A percentile compares a stretch with the other conserved stretches of the same genome.
Conservation (phyloP, 1,140 invertebrate genomes). For the Macrobrachium nipponense region DNA sequence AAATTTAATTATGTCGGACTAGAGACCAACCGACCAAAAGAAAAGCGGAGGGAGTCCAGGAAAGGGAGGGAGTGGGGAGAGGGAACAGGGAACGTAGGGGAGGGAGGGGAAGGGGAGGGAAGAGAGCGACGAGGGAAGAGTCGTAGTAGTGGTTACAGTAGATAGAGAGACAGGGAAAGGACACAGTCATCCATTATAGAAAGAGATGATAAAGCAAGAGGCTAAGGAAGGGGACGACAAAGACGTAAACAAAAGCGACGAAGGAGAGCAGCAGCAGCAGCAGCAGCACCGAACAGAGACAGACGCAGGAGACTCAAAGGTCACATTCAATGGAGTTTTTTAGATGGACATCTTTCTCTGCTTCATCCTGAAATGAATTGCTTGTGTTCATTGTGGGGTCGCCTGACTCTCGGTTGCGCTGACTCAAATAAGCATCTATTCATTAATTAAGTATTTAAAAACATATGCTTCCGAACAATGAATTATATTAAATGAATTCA, state of each 20-base stretch:
- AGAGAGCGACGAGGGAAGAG: not conserved
- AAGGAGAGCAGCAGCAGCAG: not conserved
- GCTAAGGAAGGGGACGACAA: not conserved
- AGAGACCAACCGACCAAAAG: not conserved
- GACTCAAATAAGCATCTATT: too few relatives aligned
- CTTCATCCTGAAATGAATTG: too few relatives aligned
- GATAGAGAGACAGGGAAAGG: not conserved
- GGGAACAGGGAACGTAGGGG: not conserved
- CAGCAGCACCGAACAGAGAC: not conserved
- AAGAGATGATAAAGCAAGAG: not conserved
- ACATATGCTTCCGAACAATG: too few relatives aligned
- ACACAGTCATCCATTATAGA: slow-evolving; percentile 2
- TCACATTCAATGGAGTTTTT: not conserved
- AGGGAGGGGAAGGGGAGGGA: not conserved
- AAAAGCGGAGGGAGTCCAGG: not conserved
- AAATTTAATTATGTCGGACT: slow-evolving; percentile 47
- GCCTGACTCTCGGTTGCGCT: too few relatives aligned
- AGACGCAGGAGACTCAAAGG: not conserved
- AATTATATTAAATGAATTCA: too few relatives aligned
- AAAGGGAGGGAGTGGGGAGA: not conserved
- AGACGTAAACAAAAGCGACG: not conserved
- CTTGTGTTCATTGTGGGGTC: too few relatives aligned
- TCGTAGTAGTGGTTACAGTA: too few relatives aligned
- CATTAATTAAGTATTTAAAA: too few relatives aligned
- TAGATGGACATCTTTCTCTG: not conserved